Conservation (phyloP, 1,140 invertebrate genomes). For the Psix sp. region DNA sequence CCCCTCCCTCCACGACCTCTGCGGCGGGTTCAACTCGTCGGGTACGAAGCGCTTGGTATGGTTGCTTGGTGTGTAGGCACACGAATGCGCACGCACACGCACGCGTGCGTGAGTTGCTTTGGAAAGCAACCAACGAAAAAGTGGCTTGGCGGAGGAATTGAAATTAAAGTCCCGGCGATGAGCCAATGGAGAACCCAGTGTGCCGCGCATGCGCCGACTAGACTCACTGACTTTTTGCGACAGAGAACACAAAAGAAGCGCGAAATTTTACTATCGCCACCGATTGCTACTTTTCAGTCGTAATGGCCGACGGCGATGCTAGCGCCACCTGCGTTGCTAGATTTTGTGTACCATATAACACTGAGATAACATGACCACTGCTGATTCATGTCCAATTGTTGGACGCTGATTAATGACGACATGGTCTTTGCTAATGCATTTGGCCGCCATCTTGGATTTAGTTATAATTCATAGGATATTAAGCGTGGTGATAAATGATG, state of each 20-base stretch:
- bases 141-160: conserved; percentile 27
- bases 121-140: conserved; percentile 26
- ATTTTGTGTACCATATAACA: conserved; percentile 17
- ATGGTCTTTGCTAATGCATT: no score
- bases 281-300: conserved; percentile 39
- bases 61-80: conserved; percentile 19
- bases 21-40: conserved; percentile 19
- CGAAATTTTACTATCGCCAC: conserved; percentile 39
- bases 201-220: conserved; percentile 14
- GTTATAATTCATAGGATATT: no score
- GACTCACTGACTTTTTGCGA: no score
- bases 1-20: neutral
- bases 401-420: conserved; percentile 3
- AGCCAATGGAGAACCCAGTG: conserved; percentile 17
- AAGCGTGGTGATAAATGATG: no score
- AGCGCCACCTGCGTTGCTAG: conserved; percentile 27
- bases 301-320: conserved; percentile 29
- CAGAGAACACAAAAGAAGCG: conserved; percentile 2
- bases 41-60: conserved; percentile 26
- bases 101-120: neutral
- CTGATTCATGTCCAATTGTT: conserved; percentile 9
- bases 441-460: no score
- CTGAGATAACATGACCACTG: conserved; percentile 5
- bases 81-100: conserved; percentile 8
- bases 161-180: conserved; percentile 30